Conservation (phyloP, 2,113 vertebrate species). For the Antigone vipio region DNA sequence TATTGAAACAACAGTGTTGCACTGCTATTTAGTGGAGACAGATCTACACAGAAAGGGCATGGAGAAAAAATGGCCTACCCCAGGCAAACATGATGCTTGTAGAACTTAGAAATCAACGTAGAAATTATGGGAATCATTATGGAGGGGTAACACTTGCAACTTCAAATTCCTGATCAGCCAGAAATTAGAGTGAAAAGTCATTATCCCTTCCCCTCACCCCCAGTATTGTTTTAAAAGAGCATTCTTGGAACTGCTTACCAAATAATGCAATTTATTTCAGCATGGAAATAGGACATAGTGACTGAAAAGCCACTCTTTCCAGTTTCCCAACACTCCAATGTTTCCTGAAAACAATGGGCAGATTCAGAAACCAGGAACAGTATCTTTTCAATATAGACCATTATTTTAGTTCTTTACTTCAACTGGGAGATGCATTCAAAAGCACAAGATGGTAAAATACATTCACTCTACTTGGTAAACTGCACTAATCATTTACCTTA, state of each 20-base stretch:
- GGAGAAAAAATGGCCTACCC: not conserved
- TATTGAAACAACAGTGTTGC: not conserved
- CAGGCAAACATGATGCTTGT: not conserved
- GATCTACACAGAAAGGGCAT: not conserved
- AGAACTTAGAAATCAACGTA: not conserved
- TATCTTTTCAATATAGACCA: not conserved
- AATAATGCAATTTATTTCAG: not conserved
- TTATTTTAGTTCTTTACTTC: not conserved
- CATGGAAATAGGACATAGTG: not conserved
- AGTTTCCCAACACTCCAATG: not conserved
- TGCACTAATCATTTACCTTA: not conserved
- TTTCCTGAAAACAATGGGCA: not conserved
- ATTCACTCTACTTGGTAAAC: not conserved
- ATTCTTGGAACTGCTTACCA: not conserved
- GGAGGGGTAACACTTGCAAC: not conserved
- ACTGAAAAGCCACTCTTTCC: not conserved
- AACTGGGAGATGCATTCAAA: not conserved
- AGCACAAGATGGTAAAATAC: not conserved
- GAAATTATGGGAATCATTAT: not conserved
- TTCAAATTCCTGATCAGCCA: not conserved
- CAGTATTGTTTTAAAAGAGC: not conserved
- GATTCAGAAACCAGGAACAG: not conserved
- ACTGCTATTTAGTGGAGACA: not conserved
- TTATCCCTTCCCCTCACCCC: not conserved
- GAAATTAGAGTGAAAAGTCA: not conserved